These are phyloP conservation scores for Momotus momota DNA, from an alignment of 2,797 vertebrate genomes.

Conservation along the genomic window DNA sequence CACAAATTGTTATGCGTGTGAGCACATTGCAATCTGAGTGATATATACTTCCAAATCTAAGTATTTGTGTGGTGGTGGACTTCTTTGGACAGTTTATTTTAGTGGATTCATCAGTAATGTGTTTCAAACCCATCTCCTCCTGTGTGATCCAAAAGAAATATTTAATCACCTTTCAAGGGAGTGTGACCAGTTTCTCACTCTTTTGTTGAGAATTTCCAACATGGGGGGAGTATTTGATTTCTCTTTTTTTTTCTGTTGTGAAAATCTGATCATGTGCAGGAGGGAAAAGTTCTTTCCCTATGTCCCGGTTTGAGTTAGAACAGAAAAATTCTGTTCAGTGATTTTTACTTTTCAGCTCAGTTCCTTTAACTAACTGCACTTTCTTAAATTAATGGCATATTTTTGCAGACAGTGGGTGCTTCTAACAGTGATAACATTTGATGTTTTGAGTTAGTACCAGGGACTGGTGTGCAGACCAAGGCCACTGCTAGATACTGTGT, in stretches of 20 bases:
- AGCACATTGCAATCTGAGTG: not conserved
- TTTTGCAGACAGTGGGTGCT: too few species aligned
- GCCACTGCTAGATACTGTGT: too few species aligned
- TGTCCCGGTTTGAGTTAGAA: too few species aligned
- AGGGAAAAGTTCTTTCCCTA: not conserved
- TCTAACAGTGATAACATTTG: too few species aligned
- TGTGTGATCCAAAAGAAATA: not conserved
- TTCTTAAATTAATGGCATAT: too few species aligned
- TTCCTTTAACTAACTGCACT: too few species aligned
- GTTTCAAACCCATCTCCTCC: not conserved
- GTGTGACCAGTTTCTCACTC: not conserved
- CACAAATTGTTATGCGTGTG: not conserved
- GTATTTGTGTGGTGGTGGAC: fast-evolving
- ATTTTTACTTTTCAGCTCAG: too few species aligned
- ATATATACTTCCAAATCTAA: not conserved
- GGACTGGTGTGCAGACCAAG: too few species aligned
- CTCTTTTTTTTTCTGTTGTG: not conserved
- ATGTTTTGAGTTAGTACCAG: too few species aligned
- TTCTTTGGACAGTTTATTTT: not conserved
- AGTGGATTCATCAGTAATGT: not conserved
- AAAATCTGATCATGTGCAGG: not conserved
- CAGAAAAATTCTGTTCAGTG: too few species aligned
- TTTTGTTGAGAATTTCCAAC: not conserved
- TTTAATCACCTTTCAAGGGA: not conserved
- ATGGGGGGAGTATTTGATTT: not conserved